Conservation (phyloP, 2,888 invertebrate genomes). For the Nymphalis urticae region DNA sequence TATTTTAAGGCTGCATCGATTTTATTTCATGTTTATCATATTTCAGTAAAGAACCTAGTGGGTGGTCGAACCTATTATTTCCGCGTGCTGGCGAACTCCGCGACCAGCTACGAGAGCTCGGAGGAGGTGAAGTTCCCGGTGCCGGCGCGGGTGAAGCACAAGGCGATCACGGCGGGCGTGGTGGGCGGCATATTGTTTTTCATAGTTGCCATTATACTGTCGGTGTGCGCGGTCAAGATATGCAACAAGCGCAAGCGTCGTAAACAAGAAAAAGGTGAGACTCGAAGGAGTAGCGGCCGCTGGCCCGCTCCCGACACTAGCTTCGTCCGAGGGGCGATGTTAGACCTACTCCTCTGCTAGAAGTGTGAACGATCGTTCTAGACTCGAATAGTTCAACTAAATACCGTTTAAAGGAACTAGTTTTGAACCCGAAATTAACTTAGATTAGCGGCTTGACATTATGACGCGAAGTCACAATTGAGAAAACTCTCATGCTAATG, state of each 20-base stretch:
- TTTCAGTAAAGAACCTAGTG: conserved; percentile 93
- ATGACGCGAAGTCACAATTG: conserved; percentile 1
- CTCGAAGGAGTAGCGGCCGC: conserved; percentile 53
- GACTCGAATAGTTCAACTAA: conserved; percentile 16
- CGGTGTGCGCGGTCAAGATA: conserved; percentile 98
- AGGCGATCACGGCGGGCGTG: conserved; percentile 97
- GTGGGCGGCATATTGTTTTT: conserved; percentile 98
- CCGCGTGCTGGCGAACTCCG: conserved; percentile 93
- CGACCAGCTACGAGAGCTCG: conserved; percentile 92
- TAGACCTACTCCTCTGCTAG: conserved; percentile 17
- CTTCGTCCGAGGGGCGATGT: conserved; percentile 17
- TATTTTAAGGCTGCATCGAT: not conserved
- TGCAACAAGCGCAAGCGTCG: conserved; percentile 98
- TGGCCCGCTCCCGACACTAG: conserved; percentile 53
- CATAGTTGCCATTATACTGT: conserved; percentile 97
- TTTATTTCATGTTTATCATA: conserved; percentile 1
- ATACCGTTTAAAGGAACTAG: conserved; percentile 7
- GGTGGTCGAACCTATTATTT: conserved; percentile 96
- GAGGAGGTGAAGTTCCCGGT: conserved; percentile 94
- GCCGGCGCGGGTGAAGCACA: conserved; percentile 95
- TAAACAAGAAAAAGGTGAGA: conserved; percentile 98
- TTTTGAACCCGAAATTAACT: conserved; percentile 2
- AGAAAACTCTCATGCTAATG: conserved; percentile 26
- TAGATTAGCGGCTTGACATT: conserved; percentile 9
- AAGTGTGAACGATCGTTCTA: conserved; percentile 23